These are phyloP conservation scores for Oopsacas minuta DNA, from an alignment of 37 sponge, comb jelly and placozoan species.

Conservation along the genomic window DNA sequence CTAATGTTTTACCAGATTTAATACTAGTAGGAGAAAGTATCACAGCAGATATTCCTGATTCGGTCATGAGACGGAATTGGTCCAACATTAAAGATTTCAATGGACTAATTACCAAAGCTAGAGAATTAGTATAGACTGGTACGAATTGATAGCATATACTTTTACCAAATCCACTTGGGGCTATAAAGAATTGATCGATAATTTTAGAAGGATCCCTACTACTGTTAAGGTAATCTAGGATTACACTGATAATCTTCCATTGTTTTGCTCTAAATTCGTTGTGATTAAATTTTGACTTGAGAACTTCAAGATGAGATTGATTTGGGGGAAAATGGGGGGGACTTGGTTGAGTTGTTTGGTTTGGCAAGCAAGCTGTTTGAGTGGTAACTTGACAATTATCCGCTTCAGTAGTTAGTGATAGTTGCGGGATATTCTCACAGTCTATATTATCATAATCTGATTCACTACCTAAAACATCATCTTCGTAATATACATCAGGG, in stretches of 20 bases:
- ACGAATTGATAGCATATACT: neutral
- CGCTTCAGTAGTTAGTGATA: no score
- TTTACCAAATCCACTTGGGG: neutral
- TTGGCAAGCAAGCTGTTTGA: no score
- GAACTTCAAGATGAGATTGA: neutral
- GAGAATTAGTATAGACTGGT: neutral
- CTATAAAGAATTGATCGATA: neutral
- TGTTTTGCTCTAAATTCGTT: neutral
- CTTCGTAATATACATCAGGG: no score
- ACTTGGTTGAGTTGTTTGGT: no score
- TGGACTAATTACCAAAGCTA: slow-evolving; percentile 32
- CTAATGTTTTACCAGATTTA: neutral
- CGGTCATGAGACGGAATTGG: neutral
- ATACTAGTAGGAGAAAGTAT: neutral
- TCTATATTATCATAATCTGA: no score
- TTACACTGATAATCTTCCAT: neutral
- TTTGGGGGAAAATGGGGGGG: neutral
- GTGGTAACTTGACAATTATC: no score
- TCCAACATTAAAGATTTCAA: slow-evolving; percentile 40
- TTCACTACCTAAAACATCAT: no score
- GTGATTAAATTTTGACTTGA: neutral
- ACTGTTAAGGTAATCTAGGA: neutral
- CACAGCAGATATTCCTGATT: neutral
- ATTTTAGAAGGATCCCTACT: neutral
- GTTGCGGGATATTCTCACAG: no score